Evolutionary conservation across 2,113 vertebrate genomes (phyloP), one percentile per base, ranked within the genome.

Genomic region (Dicrurus megarhynchus): DNA sequence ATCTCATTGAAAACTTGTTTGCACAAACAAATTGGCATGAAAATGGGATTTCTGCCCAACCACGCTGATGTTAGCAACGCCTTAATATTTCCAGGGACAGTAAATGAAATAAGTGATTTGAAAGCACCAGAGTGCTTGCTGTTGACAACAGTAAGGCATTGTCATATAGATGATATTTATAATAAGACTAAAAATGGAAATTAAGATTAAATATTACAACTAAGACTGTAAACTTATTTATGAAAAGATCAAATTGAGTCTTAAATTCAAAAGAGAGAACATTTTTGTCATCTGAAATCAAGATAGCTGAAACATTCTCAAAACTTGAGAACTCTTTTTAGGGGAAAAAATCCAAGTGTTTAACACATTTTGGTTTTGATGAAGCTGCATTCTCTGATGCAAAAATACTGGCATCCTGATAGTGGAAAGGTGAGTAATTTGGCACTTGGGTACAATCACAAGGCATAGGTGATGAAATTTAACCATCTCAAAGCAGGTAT

Each of bases 41-140:
- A 88, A 91, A 46, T 30, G n/a, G 27, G 13, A 84, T 61, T 90
- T 84, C 22, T 74, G 8, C 49, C 52, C 59, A 57, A 35, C 26
- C 4, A 13, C 20, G 5, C 0, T 28, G n/a, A 88, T 10, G 21
- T 61, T 70, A 67, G 11, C 0, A 1, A 39, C 7, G 27, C 20
- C 24, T 76, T 83, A 24, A 17, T 85, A 56, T n/a, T 63, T 77
- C 27, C 41, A 53, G 19, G 15, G 32, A 65, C 7, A 92, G 13
- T 73, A 69, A 80, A 50, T 32, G 47, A 78, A 93, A 52, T 10
- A 57, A 47, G 4, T 3, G 0, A 32, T 73, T 73, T 56, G 35
- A 85, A 86, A 60, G 3, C 30, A 69, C 44, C 21, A 15, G 3
- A 19, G 44, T 69, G 13, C 32, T 80, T 84, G 26, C 9, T 77